Percentiles rank a stretch among this genome's conserved stretches.
phyloP scores from a whole-genome alignment of 2,888 invertebrate genomes.

The Nemoura dubitans region DNA sequence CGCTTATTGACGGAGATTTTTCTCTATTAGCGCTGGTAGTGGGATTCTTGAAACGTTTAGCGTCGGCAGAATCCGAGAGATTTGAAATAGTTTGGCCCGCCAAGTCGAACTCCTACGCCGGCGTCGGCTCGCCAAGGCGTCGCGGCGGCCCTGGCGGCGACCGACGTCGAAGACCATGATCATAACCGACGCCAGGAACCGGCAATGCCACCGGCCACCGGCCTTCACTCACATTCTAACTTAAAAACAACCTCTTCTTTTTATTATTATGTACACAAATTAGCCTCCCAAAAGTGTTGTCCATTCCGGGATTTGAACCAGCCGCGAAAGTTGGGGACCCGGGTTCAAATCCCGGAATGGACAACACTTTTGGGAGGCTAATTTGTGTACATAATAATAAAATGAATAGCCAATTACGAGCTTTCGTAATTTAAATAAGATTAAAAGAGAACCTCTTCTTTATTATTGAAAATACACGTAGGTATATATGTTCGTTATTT shows the following conservation, averaged over 20 bases:
- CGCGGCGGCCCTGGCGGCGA: neutral
- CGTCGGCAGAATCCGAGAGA: neutral
- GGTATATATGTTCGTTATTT: no score
- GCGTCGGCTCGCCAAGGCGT: neutral
- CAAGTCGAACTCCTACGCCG: neutral
- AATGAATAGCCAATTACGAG: no score
- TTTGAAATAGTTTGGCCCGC: slow-evolving; percentile 12
- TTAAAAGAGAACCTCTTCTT: neutral
- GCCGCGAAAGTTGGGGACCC: no score
- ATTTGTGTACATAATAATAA: no score
- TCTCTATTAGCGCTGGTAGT: neutral
- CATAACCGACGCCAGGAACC: neutral
- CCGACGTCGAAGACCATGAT: neutral
- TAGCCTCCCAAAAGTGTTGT: no score
- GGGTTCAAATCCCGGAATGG: no score
- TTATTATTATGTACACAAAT: no score
- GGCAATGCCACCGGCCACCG: neutral
- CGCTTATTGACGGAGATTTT: slow-evolving; percentile 19
- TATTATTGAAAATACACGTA: neutral
- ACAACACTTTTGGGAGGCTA: no score
- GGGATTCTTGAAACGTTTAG: neutral
- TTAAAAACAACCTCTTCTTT: neutral
- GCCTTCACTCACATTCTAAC: neutral
- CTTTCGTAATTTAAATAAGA: no score
- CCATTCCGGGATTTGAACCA: no score